Evolutionary conservation across 2,797 vertebrate genomes (phyloP).

Genomic region (Lycodopsis pacificus): DNA sequence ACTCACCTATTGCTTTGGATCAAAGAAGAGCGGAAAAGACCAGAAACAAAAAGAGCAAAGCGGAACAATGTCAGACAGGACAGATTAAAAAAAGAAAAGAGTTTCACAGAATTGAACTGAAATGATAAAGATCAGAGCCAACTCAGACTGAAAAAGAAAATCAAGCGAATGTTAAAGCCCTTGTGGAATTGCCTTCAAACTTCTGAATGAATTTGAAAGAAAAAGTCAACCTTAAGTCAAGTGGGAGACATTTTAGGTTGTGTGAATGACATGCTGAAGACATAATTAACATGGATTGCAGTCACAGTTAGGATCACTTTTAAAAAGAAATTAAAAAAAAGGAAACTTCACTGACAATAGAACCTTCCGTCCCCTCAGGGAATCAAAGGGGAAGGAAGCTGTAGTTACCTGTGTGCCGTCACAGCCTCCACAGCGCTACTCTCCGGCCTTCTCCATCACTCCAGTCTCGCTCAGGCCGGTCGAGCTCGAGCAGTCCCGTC

Average conservation of each 20-base stretch:
- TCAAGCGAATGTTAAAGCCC: slow-evolving; percentile 45
- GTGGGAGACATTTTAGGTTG: background rate
- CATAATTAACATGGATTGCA: background rate
- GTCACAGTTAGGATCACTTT: background rate
- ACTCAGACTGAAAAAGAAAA: slow-evolving; percentile 32
- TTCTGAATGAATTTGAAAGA: slow-evolving; percentile 21
- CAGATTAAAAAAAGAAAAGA: slow-evolving; percentile 57
- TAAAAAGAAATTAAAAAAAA: background rate
- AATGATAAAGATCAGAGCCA: slow-evolving; percentile 73
- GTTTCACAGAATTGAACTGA: slow-evolving; percentile 56
- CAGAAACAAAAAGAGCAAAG: slow-evolving; percentile 50
- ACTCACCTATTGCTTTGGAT: slow-evolving; percentile 68
- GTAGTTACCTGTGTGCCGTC: background rate
- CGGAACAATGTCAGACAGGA: slow-evolving; percentile 55
- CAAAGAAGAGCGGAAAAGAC: slow-evolving; percentile 56
- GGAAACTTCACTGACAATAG: background rate
- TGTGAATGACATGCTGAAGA: background rate
- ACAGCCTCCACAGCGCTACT: background rate
- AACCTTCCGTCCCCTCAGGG: background rate
- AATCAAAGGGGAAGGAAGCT: background rate
- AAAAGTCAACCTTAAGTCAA: slow-evolving; percentile 14
- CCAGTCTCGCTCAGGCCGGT: slow-evolving; percentile 20
- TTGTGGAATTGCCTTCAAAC: slow-evolving; percentile 14
- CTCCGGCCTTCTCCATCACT: slow-evolving; percentile 10
- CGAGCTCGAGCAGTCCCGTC: slow-evolving; percentile 23